Evolutionary conservation across 2,888 invertebrate species (phyloP).

Genomic region (Lapara coniferarum): DNA sequence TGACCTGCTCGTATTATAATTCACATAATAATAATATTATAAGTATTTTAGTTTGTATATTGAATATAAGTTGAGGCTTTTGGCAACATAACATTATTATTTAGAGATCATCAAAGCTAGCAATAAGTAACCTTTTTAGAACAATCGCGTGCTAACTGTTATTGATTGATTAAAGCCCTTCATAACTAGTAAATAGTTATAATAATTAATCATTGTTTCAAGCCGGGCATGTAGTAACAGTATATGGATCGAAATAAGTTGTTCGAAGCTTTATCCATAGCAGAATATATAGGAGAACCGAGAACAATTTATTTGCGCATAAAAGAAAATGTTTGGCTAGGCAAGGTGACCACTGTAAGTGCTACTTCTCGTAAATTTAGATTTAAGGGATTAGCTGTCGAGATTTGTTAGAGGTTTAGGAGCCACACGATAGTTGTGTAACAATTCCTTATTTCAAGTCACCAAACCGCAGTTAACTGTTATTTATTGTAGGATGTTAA

Average conservation of each 20-base stretch:
- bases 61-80: no score
- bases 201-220: neutral
- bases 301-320: neutral
- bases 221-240: no score
- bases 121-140: no score
- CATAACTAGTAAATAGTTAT: neutral
- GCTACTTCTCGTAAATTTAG: conserved; percentile 38
- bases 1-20: no score
- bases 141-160: neutral
- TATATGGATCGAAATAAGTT: no score
- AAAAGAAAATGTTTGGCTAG: neutral
- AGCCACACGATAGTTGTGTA: conserved; percentile 32
- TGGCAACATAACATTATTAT: no score
- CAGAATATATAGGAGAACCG: neutral
- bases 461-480: conserved; percentile 25
- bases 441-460: conserved; percentile 22
- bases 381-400: conserved; percentile 40
- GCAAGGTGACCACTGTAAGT: neutral
- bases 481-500: neutral
- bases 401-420: conserved; percentile 38
- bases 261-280: neutral
- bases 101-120: no score
- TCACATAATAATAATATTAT: no score
- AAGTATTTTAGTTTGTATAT: no score
- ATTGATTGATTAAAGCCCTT: neutral